Conservation (phyloP, 1,140 invertebrate species). For the Andrena cerasifolii region DNA sequence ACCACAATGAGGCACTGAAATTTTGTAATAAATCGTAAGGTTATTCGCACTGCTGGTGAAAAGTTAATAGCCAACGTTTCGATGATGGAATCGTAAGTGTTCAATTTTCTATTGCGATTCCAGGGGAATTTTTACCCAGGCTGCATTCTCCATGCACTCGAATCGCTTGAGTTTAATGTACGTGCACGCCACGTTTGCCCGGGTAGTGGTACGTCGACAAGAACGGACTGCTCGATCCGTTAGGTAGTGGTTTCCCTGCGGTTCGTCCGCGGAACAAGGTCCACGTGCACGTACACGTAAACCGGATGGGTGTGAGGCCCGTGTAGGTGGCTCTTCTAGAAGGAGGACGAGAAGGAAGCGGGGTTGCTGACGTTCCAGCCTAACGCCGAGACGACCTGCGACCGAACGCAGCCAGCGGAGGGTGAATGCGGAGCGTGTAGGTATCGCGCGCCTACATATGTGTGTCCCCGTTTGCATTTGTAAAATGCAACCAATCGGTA, state of each 20-base stretch:
- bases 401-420: slow-evolving; percentile 40
- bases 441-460: slow-evolving; percentile 10
- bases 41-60: too few relatives aligned
- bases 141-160: slow-evolving; percentile 24
- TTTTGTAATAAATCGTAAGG: too few relatives aligned
- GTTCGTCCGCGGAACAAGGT: slow-evolving; percentile 38
- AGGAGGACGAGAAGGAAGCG: slow-evolving; percentile 35
- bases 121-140: background rate
- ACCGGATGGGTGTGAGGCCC: slow-evolving; percentile 53
- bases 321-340: slow-evolving; percentile 65
- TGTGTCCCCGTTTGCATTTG: slow-evolving; percentile 36
- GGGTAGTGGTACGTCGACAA: slow-evolving; percentile 44
- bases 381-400: slow-evolving; percentile 55
- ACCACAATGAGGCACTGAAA: too few relatives aligned
- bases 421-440: slow-evolving; percentile 34
- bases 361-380: slow-evolving; percentile 57
- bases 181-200: slow-evolving; percentile 4
- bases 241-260: slow-evolving; percentile 51
- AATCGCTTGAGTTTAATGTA: slow-evolving; percentile 43
- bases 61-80: too few relatives aligned
- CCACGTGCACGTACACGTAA: slow-evolving; percentile 19
- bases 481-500: slow-evolving; percentile 17
- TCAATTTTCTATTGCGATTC: background rate
- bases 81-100: too few relatives aligned
- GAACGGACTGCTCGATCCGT: slow-evolving; percentile 42